These are phyloP conservation scores for Nebria ingens DNA, from an alignment of 1,140 invertebrate species.

Conservation along the genomic window DNA sequence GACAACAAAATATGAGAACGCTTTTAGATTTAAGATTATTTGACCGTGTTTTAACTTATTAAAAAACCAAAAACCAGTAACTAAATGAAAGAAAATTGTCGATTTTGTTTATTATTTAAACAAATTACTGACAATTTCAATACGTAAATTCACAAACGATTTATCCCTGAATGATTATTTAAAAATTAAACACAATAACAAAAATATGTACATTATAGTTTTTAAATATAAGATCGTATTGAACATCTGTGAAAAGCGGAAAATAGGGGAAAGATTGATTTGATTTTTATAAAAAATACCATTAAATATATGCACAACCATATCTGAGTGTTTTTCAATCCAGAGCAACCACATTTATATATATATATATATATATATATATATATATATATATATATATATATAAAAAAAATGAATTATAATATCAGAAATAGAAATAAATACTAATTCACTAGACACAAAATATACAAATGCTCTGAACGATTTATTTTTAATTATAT, in stretches of 20 bases:
- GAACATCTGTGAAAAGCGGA: background rate
- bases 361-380: background rate
- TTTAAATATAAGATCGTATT: too few species aligned
- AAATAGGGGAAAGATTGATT: background rate
- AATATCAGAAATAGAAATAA: background rate
- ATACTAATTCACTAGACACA: background rate
- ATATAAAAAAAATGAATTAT: background rate
- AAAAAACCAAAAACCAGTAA: too few species aligned
- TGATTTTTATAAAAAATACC: constrained; percentile 7
- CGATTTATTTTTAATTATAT: background rate
- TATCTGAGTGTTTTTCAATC: constrained; percentile 3
- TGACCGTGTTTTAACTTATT: too few species aligned
- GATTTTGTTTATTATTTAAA: too few species aligned
- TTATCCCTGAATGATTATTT: too few species aligned
- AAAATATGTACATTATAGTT: too few species aligned
- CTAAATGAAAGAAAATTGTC: too few species aligned
- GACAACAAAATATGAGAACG: too few species aligned
- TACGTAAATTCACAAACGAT: too few species aligned
- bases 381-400: background rate
- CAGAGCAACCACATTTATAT: background rate
- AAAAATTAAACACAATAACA: too few species aligned
- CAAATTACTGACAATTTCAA: too few species aligned
- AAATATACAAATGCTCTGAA: background rate
- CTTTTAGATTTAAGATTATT: too few species aligned
- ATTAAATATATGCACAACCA: background rate